Evolutionary conservation across 2,113 vertebrate species (phyloP).

Genomic region (Prionailurus viverrinus): DNA sequence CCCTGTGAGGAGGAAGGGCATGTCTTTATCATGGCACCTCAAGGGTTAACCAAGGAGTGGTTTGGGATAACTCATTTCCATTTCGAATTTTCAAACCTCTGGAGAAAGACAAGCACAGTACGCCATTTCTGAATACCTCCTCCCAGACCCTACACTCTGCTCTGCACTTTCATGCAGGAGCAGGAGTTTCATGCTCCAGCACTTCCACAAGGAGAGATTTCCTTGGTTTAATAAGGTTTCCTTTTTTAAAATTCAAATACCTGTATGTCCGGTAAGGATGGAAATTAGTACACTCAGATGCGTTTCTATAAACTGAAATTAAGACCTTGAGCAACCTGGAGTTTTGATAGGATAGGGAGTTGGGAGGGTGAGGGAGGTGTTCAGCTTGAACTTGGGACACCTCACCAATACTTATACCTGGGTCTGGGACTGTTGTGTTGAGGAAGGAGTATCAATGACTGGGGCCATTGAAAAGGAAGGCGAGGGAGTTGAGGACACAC

Average conservation of each 20-base stretch:
- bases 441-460: background rate
- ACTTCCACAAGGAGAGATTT: background rate
- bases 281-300: background rate
- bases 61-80: background rate
- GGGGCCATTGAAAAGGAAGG: background rate
- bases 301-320: background rate
- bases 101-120: background rate
- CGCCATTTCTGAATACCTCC: background rate
- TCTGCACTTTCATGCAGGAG: background rate
- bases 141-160: background rate
- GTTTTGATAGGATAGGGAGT: background rate
- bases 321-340: background rate
- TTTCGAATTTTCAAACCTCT: background rate
- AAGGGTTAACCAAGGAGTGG: background rate
- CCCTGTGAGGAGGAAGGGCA: background rate
- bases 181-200: background rate
- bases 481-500: background rate
- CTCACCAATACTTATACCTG: accelerated
- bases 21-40: background rate
- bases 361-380: no score
- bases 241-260: background rate
- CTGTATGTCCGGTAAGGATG: background rate
- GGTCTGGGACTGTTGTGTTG: background rate
- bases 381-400: background rate
- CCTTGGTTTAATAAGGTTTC: background rate